Base-by-base conservation (phyloP, 2,888 invertebrate genomes). In the Uropetala carovei region DNA sequence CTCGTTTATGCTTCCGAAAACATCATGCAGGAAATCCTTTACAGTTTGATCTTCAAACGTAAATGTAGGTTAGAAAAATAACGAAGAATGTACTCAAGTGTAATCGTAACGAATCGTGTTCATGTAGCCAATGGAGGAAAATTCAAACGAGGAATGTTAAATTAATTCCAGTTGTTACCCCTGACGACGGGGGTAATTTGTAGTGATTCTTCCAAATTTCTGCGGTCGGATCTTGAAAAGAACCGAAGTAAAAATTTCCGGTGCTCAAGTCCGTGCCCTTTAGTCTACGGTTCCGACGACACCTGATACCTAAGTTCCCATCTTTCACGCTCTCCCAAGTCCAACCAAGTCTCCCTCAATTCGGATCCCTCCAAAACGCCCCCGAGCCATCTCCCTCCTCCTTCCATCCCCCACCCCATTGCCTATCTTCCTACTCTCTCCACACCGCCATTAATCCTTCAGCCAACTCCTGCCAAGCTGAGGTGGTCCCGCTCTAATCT, bases 401-500 rank as follows among this genome's bases (percentile, higher is more conserved):
- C n/a, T n/a, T n/a, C n/a, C n/a, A n/a, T n/a, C n/a, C n/a, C 60
- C 9, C 60, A 18, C 13, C n/a, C 14, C 64, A 10, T n/a, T 13
- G 7, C 68, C 68, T 68, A 68, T 68, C 68, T 68, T 68, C 60
- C 43, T 27, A 30, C 86, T 58, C 86, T 9, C 30, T 30, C 18
- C 60, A 43, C 30, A 43, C 30, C 18, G 16, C 89, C 89, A 86
- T 89, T 68, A 64, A 89, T 89, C 68, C 64, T 64, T 64, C 64
- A 43, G 30, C 0, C 59, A 22, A 16, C n/a, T 85, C 58, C 85
- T 59, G 16, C 14, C 22, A 86, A 30, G 58, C 58, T 57, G 59
- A 30, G 59, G 86, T 86, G 82, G 82, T 43, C 30, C 84, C 18
- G 14, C 30, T 43, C 89, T 89, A 89, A 89, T 89, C 89, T 89